A percentile compares a stretch with the other conserved stretches of the same genome.
These are phyloP conservation scores for Callipepla squamata DNA, from an alignment of 2,113 vertebrate species.

Conservation along the genomic window DNA sequence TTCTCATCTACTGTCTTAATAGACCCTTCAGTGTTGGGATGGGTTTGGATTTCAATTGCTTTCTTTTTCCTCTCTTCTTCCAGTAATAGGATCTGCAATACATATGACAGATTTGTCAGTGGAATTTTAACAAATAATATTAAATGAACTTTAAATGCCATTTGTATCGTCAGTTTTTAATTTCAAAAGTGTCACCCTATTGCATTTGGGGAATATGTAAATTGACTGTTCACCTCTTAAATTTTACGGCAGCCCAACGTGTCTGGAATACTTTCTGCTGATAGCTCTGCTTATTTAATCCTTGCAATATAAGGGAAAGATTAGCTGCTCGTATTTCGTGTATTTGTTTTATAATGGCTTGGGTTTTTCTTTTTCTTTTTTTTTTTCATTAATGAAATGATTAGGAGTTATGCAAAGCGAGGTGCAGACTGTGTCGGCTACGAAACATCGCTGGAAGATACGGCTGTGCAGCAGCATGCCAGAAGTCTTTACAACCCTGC, in stretches of 20 bases:
- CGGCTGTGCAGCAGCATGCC: background rate
- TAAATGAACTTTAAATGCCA: conserved; percentile 64
- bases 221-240: conserved; percentile 39
- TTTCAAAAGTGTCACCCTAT: conserved; percentile 56
- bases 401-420: conserved; percentile 43
- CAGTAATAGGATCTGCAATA: conserved; percentile 46
- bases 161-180: conserved; percentile 66
- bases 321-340: conserved; percentile 10
- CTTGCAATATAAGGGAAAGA: conserved; percentile 31
- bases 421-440: background rate
- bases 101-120: conserved; percentile 34
- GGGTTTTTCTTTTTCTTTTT: no score
- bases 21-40: conserved; percentile 10
- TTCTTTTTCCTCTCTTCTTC: background rate
- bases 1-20: conserved; percentile 55
- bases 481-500: background rate
- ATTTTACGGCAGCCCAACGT: conserved; percentile 44
- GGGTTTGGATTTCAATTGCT: conserved; percentile 46
- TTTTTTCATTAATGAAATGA: conserved; percentile 41
- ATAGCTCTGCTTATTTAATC: conserved; percentile 63
- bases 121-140: conserved; percentile 61
- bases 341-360: conserved; percentile 47
- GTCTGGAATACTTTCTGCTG: conserved; percentile 52
- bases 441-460: background rate
- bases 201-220: conserved; percentile 55